Evolutionary conservation across 2,888 invertebrate genomes (phyloP), one percentile per base, ranked within the genome.

Genomic region (Acleris sparsana): DNA sequence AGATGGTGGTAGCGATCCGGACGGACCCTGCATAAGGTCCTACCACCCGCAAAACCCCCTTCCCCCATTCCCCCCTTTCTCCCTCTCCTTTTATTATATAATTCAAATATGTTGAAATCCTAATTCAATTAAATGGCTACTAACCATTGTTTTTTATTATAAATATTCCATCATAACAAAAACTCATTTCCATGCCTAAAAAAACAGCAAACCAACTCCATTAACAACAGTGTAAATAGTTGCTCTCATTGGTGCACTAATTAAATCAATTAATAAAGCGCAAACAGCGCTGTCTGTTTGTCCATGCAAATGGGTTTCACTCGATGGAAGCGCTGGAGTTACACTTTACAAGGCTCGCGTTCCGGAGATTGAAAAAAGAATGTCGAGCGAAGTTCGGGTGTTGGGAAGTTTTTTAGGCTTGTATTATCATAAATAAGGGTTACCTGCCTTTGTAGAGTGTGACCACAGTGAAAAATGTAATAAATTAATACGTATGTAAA

Each of bases 211-310:
- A 53, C n/a, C 39, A 48, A 55, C 43, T 49, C 59, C 59, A 64
- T 64, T 64, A 64, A 64, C 13, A 64, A 60, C 59, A 53, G 43
- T 29, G 64, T 59, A 60, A 60, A 64, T 64, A 64, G 64, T 64
- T 64, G 64, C 64, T 55, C 59, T 48, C 59, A 60, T 64, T 49
- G 59, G 64, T 63, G 16, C 58, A 48, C 58, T 64, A 64, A 64
- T 64, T 59, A 64, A 64, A 64, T 60, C 64, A 64, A 64, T 64
- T 64, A 64, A 64, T 64, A 55, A 49, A 39, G 53, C 49, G 64
- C 64, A 64, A 64, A 64, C 59, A 64, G 48, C 48, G 18, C 43
- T 18, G 56, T 55, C 63, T 64, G 59, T 64, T 64, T 64, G 64
- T n/a, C 16, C 49, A 25, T 49, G 58, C 33, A 59, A 49, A 59